These are phyloP conservation scores for Willisornis vidua DNA, from an alignment of 2,113 vertebrate species.

Conservation along the genomic window DNA sequence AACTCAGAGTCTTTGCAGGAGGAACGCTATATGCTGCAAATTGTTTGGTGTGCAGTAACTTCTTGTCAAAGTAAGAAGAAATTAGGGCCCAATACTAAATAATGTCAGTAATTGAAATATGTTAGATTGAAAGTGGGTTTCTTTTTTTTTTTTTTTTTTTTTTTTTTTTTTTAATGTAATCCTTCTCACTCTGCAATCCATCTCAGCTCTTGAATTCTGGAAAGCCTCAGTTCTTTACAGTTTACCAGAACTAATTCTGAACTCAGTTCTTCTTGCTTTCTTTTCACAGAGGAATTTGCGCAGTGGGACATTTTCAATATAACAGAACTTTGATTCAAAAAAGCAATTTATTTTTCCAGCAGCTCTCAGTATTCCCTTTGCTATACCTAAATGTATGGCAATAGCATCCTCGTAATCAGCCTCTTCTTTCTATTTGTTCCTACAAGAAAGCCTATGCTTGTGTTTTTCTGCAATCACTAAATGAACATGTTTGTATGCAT, in stretches of 20 bases:
- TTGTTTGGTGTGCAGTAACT: background rate
- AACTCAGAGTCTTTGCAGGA: background rate
- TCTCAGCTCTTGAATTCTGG: constrained; percentile 12
- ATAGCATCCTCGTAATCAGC: background rate
- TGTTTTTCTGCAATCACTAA: background rate
- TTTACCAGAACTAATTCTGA: constrained; percentile 24
- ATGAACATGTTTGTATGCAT: background rate
- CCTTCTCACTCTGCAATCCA: background rate
- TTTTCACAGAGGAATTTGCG: constrained; percentile 25
- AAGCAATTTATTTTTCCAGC: constrained; percentile 57
- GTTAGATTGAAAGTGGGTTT: background rate
- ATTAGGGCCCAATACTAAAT: background rate
- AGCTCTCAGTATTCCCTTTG: constrained; percentile 28
- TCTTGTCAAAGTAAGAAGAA: constrained; percentile 31
- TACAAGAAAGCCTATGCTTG: background rate
- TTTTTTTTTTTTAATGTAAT: background rate
- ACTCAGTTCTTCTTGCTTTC: constrained; percentile 6
- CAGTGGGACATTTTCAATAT: constrained; percentile 30
- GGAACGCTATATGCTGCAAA: background rate
- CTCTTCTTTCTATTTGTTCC: background rate
- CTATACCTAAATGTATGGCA: background rate
- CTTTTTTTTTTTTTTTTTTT: background rate
- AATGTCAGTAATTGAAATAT: constrained; percentile 15
- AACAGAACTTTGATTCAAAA: constrained; percentile 24
- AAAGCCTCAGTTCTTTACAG: constrained; percentile 21